Evolutionary conservation across 2,888 invertebrate genomes (phyloP).

Genomic region (Eupithecia abbreviata): DNA sequence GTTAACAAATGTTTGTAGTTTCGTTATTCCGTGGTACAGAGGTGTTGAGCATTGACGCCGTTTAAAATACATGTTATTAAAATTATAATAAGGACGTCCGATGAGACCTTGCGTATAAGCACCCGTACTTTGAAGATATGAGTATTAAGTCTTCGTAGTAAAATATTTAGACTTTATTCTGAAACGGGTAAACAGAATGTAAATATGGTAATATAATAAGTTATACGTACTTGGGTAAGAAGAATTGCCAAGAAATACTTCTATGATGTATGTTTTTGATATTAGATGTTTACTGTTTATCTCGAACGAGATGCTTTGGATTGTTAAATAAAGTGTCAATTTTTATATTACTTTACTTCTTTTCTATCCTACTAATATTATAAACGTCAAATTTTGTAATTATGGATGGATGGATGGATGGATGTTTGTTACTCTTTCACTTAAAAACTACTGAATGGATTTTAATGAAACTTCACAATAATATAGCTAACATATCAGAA

Average conservation of each 20-base stretch:
- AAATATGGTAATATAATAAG: conserved; percentile 1
- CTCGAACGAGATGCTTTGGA: background rate
- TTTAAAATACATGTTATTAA: background rate
- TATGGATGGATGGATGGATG: too few species aligned
- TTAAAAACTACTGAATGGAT: too few species aligned
- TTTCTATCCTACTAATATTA: background rate
- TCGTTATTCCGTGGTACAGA: background rate
- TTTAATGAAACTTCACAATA: too few species aligned
- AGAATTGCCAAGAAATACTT: background rate
- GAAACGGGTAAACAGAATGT: background rate
- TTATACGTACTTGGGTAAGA: background rate
- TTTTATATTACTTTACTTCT: background rate
- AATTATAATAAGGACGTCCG: background rate
- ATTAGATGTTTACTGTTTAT: conserved; percentile 3
- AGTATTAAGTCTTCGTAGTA: background rate
- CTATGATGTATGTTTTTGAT: background rate
- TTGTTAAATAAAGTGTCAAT: background rate
- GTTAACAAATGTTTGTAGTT: background rate
- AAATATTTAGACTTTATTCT: background rate
- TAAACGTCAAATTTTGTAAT: too few species aligned
- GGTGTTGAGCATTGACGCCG: background rate
- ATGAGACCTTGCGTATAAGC: background rate
- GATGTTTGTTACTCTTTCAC: too few species aligned
- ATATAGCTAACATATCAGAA: too few species aligned
- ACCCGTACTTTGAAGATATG: background rate